These are phyloP conservation scores for Gila robusta DNA, from an alignment of 2,797 vertebrate species.

Conservation along the genomic window DNA sequence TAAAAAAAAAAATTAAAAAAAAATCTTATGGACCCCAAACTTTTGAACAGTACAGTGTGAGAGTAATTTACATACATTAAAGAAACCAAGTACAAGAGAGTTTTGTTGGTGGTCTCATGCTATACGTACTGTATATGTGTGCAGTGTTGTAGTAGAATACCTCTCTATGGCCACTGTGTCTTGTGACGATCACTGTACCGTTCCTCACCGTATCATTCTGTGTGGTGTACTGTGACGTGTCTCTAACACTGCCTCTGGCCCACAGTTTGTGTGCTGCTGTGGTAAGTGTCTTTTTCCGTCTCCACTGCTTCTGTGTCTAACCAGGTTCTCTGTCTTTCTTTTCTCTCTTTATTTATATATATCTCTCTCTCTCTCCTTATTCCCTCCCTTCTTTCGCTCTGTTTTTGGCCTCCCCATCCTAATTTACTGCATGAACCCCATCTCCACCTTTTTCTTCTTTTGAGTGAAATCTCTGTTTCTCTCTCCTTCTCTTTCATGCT, in stretches of 20 bases:
- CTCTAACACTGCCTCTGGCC: constrained; percentile 68
- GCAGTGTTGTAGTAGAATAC: constrained; percentile 35
- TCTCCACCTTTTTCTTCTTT: constrained; percentile 7
- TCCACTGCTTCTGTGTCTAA: constrained; percentile 79
- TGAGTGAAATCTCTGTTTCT: constrained; percentile 36
- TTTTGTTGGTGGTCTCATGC: constrained; percentile 28
- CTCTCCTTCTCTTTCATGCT: constrained; percentile 12
- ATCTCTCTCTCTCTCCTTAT: constrained; percentile 17
- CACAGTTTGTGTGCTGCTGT: constrained; percentile 71
- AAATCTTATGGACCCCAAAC: not conserved
- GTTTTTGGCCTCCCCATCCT: constrained; percentile 14
- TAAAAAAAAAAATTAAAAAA: not conserved
- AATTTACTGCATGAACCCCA: not conserved
- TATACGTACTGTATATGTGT: constrained; percentile 34
- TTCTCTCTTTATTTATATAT: constrained; percentile 51
- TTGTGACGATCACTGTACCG: constrained; percentile 48
- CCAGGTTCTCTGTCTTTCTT: constrained; percentile 72
- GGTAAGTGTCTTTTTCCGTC: constrained; percentile 80
- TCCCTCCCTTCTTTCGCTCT: constrained; percentile 25
- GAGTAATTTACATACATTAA: not conserved
- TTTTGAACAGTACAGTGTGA: not conserved
- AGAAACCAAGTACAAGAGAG: not conserved
- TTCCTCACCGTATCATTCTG: constrained; percentile 55
- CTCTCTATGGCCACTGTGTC: constrained; percentile 42
- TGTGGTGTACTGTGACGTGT: constrained; percentile 67